Conservation (phyloP, 2,797 vertebrate species). For the Pipistrellus pygmaeus region DNA sequence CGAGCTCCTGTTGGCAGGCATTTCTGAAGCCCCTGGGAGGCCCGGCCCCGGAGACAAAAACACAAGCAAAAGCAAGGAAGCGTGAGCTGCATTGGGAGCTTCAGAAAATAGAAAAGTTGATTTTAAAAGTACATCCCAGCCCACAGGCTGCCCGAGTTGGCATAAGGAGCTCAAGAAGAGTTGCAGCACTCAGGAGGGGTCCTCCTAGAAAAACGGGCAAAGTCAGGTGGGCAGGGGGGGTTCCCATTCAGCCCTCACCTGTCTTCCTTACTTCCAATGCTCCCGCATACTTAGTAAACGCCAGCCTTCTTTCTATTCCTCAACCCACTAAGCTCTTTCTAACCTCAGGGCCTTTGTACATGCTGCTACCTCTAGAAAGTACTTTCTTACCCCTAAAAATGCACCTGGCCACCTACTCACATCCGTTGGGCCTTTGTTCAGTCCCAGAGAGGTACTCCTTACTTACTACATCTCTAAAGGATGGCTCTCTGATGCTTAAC, state of each 20-base stretch:
- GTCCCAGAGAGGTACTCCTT: not conserved
- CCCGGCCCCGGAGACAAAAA: constrained; percentile 1
- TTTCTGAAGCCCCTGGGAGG: constrained; percentile 16
- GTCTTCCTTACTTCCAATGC: not conserved
- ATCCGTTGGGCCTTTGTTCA: not conserved
- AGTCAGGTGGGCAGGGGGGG: not conserved
- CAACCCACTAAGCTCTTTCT: not conserved
- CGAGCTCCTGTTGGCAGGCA: not conserved
- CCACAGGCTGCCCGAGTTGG: not conserved
- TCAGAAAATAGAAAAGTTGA: constrained; percentile 39
- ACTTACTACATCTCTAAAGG: not conserved
- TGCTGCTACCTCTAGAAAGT: not conserved
- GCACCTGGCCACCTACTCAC: not conserved
- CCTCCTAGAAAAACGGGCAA: not conserved
- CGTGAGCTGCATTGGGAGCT: not conserved
- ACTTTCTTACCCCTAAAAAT: constrained; percentile 18
- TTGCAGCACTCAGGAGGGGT: not conserved
- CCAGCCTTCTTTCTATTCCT: not conserved
- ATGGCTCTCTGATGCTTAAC: not conserved
- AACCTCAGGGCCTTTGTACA: constrained; percentile 33
- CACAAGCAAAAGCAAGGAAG: constrained; percentile 58
- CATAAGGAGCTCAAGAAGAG: not conserved
- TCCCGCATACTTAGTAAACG: not conserved
- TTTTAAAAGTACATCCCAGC: constrained; percentile 17
- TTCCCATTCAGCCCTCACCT: not conserved